Evolutionary conservation across 2,113 vertebrate species (phyloP).

Genomic region (Lipotes vexillifer): DNA sequence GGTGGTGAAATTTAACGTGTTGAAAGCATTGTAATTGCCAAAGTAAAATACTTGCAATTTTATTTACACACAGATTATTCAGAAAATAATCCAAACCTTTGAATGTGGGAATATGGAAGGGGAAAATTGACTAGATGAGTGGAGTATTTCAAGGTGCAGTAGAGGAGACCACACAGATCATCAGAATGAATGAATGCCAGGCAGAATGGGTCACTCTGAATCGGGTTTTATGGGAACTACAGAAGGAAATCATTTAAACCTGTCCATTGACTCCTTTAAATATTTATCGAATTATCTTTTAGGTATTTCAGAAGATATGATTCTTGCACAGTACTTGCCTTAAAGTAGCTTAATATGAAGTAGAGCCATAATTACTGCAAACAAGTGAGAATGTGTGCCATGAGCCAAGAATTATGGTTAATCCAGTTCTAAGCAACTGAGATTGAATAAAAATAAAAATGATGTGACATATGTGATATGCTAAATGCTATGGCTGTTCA

Average conservation of each 20-base stretch:
- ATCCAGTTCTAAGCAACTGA: not conserved
- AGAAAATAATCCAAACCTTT: slow-evolving; percentile 14
- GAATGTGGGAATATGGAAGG: not conserved
- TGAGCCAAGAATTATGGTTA: not conserved
- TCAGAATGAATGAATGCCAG: not conserved
- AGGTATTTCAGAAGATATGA: not conserved
- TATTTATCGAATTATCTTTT: not conserved
- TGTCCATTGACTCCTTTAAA: not conserved
- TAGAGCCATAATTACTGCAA: not conserved
- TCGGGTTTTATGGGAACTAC: not conserved
- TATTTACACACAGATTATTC: slow-evolving; percentile 20
- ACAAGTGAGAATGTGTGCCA: not conserved
- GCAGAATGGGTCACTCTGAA: not conserved
- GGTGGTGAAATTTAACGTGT: not conserved
- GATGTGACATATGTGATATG: not conserved
- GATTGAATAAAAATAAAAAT: not conserved
- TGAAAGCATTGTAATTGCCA: not conserved
- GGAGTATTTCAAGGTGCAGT: not conserved
- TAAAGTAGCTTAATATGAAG: not conserved
- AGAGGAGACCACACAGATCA: not conserved
- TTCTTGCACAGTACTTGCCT: not conserved
- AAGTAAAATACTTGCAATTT: slow-evolving; percentile 2
- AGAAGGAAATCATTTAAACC: slow-evolving; percentile 2
- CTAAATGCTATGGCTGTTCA: not conserved
- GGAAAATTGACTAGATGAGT: not conserved